A percentile compares a stretch with the other conserved stretches of the same genome.
phyloP scores from a whole-genome alignment of 2,797 vertebrate genomes.

The Pipistrellus pygmaeus region DNA sequence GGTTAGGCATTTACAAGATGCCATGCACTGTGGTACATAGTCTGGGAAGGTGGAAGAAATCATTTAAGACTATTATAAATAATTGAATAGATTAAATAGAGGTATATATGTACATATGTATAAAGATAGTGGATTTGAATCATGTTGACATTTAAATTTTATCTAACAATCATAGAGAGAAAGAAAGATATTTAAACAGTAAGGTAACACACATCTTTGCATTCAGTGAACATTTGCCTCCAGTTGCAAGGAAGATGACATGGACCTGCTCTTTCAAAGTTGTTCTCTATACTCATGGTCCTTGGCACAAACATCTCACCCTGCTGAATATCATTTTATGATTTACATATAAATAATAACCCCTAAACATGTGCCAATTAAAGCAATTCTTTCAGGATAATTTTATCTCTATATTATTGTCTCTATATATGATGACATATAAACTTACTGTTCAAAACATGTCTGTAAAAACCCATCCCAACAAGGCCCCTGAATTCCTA shows the following conservation, averaged over 20 bases:
- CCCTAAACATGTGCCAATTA: neutral
- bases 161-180: neutral
- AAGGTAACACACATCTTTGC: neutral
- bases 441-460: neutral
- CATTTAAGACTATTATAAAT: neutral
- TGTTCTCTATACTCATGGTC: neutral
- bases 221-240: neutral
- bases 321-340: neutral
- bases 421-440: neutral
- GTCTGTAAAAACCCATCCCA: neutral
- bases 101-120: neutral
- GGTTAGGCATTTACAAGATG: neutral
- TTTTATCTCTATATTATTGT: neutral
- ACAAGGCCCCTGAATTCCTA: neutral
- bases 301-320: neutral
- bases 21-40: neutral
- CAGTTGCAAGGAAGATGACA: neutral
- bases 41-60: neutral
- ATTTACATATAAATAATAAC: neutral
- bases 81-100: neutral
- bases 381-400: neutral
- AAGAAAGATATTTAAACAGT: neutral
- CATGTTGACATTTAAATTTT: neutral
- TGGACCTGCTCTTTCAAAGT: neutral
- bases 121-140: neutral